phyloP scores from a whole-genome alignment of 2,888 invertebrate species.

The Cyaniris semiargus region DNA sequence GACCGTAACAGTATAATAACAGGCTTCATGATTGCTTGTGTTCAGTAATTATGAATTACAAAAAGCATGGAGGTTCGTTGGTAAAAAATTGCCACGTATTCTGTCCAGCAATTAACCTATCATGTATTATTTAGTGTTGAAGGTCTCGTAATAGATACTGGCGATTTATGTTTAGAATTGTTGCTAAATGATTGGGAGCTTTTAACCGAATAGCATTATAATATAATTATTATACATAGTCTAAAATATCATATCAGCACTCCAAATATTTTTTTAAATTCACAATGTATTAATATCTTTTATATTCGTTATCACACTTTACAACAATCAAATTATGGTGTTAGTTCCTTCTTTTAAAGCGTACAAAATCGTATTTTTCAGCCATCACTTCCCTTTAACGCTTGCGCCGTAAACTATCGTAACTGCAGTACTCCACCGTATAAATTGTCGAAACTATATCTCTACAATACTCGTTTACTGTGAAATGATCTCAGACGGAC shows the following conservation, averaged over 20 bases:
- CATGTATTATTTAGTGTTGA: slow-evolving; percentile 69
- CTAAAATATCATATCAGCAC: not conserved
- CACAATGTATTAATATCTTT: no score
- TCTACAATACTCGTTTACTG: slow-evolving; percentile 38
- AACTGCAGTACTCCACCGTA: no score
- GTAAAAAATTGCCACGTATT: slow-evolving; percentile 74
- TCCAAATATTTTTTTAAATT: not conserved
- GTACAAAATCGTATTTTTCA: not conserved
- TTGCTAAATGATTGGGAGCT: not conserved
- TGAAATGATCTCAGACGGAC: slow-evolving; percentile 54
- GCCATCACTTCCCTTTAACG: not conserved
- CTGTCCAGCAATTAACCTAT: slow-evolving; percentile 77
- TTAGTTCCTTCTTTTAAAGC: not conserved
- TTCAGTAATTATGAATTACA: slow-evolving; percentile 77
- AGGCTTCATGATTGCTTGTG: slow-evolving; percentile 71
- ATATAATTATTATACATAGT: no score
- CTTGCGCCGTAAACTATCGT: slow-evolving; percentile 51
- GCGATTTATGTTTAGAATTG: not conserved
- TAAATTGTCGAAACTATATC: not conserved
- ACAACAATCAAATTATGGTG: no score
- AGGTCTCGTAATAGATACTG: slow-evolving; percentile 65
- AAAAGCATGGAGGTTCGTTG: slow-evolving; percentile 59
- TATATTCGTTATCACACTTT: no score
- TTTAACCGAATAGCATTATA: not conserved
- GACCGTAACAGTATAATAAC: slow-evolving; percentile 76